Base-by-base conservation (phyloP, 2,797 vertebrate genomes). In the Catharus ustulatus region DNA sequence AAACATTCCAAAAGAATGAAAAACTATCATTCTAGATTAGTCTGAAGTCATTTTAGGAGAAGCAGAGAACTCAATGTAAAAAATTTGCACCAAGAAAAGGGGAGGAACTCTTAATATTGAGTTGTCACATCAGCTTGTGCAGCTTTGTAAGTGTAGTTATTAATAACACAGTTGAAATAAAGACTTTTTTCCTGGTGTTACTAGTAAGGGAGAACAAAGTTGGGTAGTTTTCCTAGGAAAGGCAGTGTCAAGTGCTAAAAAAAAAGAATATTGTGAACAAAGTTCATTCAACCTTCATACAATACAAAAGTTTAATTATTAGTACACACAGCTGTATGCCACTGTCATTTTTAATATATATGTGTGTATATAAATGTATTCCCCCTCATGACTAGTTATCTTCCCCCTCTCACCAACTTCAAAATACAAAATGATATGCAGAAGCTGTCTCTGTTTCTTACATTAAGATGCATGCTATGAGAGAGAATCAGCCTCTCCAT, bases 1-100 rank as follows among this genome's bases (percentile, higher is more conserved):
- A 94, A 95, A 95, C 93, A 96, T 95, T 95, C 91, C 91, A 58
- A 61, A 94, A 95, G 87, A 90, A 96, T 94, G 91, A 95, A 94
- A 92, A 94, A 82, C 89, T 63, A 91, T 94, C 94, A 86, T 68
- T 85, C 84, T 45, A 73, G 40, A 95, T 96, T 92, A 94, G 83
- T 79, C 72, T 94, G 59, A 88, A 96, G 91, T 86, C 67, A 91
- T 78, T 95, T 94, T 89, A 94, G 94, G 57, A 96, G 83, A 95
- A 91, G 83, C 89, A 96, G 89, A 96, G 90, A 95, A 89, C 87
- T 93, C 74, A 67, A 9, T 51, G 86, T 78, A 94, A 96, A 68
- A 95, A 89, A 89, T 73, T 1, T 90, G 74, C 74, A 89, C 49
- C 12, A 63, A 61, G 55, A 82, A 86, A 63, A 30, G 38, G 59